phyloP scores from a whole-genome alignment of 2,113 vertebrate genomes.

The Alouatta palliata region DNA sequence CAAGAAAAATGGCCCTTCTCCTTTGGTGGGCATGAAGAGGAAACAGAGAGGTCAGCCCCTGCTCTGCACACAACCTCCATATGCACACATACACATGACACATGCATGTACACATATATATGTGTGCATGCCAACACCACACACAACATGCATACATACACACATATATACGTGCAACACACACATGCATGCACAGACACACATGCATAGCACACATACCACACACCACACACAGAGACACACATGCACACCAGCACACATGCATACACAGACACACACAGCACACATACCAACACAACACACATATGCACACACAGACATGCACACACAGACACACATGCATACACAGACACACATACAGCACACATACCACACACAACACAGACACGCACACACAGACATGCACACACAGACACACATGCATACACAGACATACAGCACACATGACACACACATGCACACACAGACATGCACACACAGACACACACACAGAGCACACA shows the following conservation, averaged over 20 bases:
- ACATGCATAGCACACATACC: background rate
- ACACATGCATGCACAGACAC: background rate
- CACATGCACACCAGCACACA: too few relatives aligned
- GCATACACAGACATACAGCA: too few relatives aligned
- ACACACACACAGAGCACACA: background rate
- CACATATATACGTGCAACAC: too few relatives aligned
- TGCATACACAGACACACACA: too few relatives aligned
- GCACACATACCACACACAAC: too few relatives aligned
- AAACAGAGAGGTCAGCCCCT: background rate
- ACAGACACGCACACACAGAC: too few relatives aligned
- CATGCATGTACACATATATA: rapidly evolving
- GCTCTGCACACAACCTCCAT: background rate
- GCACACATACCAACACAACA: too few relatives aligned
- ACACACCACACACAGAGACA: background rate
- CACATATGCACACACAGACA: background rate
- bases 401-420: too few relatives aligned
- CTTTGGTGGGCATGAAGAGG: background rate
- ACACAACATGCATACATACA: background rate
- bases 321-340: rapidly evolving
- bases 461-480: too few relatives aligned
- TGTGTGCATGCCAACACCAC: background rate
- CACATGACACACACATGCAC: too few relatives aligned
- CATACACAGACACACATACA: background rate
- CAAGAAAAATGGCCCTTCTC: background rate
- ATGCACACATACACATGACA: too few relatives aligned